Base-by-base conservation (phyloP, 2,888 invertebrate species). In the Icerya purchasi region DNA sequence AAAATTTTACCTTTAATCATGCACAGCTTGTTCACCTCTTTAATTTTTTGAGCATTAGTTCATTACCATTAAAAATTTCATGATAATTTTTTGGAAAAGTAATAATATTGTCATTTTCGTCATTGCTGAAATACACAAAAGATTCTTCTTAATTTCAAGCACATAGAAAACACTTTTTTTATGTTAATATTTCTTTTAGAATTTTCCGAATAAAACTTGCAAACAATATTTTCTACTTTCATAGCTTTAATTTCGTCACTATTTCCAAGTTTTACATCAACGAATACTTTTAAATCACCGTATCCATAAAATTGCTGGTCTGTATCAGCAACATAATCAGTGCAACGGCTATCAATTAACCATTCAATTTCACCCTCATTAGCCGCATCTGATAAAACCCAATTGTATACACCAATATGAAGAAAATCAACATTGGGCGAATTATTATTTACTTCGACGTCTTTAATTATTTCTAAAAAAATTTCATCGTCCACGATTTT, bases 341-440 rank as follows among this genome's bases (percentile, higher is more conserved):
- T 62, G 57, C 63, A 62, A n/a, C 63, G 63, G 36, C 63, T 64
- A 24, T 63, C 62, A 49, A 64, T 49, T 1, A 64, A 21, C 63
- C 62, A 63, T 50, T 57, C n/a, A 18, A 57, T 50, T 24, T 54
- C 8, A 49, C 14, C 14, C 14, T 49, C 49, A n/a, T n/a, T n/a
- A n/a, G n/a, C n/a, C n/a, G n/a, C n/a, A n/a, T n/a, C n/a, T n/a
- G n/a, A n/a, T n/a, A n/a, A n/a, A n/a, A n/a, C n/a, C n/a, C n/a
- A n/a, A n/a, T n/a, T n/a, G n/a, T n/a, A n/a, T n/a, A n/a, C n/a
- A n/a, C n/a, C n/a, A n/a, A n/a, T n/a, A n/a, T n/a, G n/a, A n/a
- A n/a, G n/a, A n/a, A n/a, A n/a, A n/a, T n/a, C n/a, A n/a, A n/a
- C n/a, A n/a, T n/a, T n/a, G n/a, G n/a, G n/a, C n/a, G n/a, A n/a